These are phyloP conservation scores for Mirza zaza DNA, from an alignment of 2,113 vertebrate genomes.

Conservation along the genomic window DNA sequence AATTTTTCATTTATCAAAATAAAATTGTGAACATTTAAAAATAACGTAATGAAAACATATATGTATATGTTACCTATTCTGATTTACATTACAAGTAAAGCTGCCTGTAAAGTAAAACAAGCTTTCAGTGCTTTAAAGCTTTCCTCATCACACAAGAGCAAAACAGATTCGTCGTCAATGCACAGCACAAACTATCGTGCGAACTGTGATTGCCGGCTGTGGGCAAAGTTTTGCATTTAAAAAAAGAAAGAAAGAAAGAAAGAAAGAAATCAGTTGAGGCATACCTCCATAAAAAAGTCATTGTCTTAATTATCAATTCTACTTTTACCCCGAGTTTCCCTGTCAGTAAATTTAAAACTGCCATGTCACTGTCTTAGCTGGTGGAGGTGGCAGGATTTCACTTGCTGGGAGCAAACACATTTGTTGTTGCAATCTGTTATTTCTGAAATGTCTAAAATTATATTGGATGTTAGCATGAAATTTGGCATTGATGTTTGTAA, in stretches of 20 bases:
- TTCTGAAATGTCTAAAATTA: constrained; percentile 68
- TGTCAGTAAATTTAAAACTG: neutral
- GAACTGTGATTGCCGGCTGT: no score
- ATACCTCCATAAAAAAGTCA: neutral
- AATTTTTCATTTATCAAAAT: no score
- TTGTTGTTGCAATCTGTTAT: constrained; percentile 54
- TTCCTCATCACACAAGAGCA: no score
- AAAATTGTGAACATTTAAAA: no score
- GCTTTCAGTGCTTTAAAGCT: no score
- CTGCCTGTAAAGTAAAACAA: no score
- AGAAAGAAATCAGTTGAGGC: neutral
- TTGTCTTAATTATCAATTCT: neutral
- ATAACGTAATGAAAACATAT: no score
- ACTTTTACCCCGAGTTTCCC: neutral
- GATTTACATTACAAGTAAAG: no score
- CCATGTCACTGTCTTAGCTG: neutral
- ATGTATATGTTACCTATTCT: no score
- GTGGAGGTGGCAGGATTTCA: constrained; percentile 19
- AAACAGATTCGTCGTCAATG: no score
- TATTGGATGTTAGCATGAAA: constrained; percentile 20
- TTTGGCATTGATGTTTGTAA: neutral
- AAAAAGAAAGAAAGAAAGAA: neutral
- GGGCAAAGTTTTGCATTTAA: neutral
- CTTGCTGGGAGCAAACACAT: constrained; percentile 40
- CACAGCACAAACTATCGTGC: no score